Conservation (phyloP, 2,113 vertebrate genomes). For the Daubentonia madagascariensis region DNA sequence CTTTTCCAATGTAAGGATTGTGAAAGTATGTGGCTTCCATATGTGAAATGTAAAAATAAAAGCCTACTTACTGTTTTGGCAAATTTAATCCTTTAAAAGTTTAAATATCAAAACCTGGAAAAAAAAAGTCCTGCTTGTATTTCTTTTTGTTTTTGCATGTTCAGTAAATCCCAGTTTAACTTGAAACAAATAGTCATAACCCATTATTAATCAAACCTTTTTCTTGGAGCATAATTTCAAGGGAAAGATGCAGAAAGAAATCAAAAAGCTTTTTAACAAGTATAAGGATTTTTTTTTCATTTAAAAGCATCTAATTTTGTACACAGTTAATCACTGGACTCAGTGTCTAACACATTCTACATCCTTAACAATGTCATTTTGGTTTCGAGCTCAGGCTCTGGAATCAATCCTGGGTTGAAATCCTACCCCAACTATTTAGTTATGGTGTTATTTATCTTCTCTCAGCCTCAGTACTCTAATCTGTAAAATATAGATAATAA, state of each 20-base stretch:
- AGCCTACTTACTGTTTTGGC: slow-evolving; percentile 8
- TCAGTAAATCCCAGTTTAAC: slow-evolving; percentile 27
- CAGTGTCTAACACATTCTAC: background rate
- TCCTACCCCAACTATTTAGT: background rate
- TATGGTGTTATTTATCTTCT: background rate
- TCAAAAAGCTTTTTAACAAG: background rate
- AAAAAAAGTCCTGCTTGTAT: background rate
- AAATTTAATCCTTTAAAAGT: slow-evolving; percentile 6
- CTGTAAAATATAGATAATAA: background rate
- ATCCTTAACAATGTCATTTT: background rate
- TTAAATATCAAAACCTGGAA: background rate
- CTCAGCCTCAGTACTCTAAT: background rate
- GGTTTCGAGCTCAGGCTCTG: background rate
- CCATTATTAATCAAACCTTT: background rate
- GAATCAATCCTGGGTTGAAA: background rate
- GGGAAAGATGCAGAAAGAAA: slow-evolving; percentile 14
- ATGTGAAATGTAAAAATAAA: slow-evolving; percentile 35
- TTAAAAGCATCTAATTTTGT: background rate
- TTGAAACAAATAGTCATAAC: slow-evolving; percentile 5
- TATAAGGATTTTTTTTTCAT: background rate
- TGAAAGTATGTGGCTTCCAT: background rate
- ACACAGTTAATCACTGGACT: background rate
- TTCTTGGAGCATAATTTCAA: slow-evolving; percentile 15
- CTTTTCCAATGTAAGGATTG: background rate
- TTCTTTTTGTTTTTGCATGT: background rate